A percentile compares a stretch with the other conserved stretches of the same genome.
Conservation (phyloP, 92 coral and sea anemone genomes). For the Epizoanthus stellaris region DNA sequence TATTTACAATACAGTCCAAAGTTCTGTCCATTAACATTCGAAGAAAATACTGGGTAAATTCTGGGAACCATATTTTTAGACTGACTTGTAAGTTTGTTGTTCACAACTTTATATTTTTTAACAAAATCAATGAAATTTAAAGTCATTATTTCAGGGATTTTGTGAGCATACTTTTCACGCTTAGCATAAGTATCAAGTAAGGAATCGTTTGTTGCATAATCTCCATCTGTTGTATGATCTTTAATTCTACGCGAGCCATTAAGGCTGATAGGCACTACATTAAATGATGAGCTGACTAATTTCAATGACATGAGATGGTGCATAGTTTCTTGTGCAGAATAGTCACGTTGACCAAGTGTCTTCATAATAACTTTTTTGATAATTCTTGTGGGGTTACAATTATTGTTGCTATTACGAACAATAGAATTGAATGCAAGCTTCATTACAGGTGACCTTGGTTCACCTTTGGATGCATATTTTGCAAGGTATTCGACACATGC, state of each 20-base stretch:
- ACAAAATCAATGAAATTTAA: slow-evolving; percentile 7
- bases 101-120: slow-evolving; percentile 50
- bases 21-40: slow-evolving; percentile 43
- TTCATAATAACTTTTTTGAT: slow-evolving; percentile 59
- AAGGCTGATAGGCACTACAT: slow-evolving; percentile 49
- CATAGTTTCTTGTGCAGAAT: slow-evolving; percentile 58
- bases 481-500: not conserved
- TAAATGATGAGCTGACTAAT: slow-evolving; percentile 56
- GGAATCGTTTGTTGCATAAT: slow-evolving; percentile 48
- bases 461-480: slow-evolving; percentile 35
- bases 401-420: slow-evolving; percentile 9
- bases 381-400: slow-evolving; percentile 36
- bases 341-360: slow-evolving; percentile 59
- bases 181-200: slow-evolving; percentile 48
- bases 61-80: slow-evolving; percentile 40
- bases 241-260: slow-evolving; percentile 55
- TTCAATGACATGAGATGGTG: slow-evolving; percentile 49
- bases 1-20: slow-evolving; percentile 42
- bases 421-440: not conserved
- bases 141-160: slow-evolving; percentile 2
- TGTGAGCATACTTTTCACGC: slow-evolving; percentile 10
- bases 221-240: slow-evolving; percentile 25
- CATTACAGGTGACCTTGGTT: slow-evolving; percentile 7
- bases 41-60: slow-evolving; percentile 47
- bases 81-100: slow-evolving; percentile 53